Base-by-base conservation (phyloP, 2,888 invertebrate genomes). In the Desoria tigrina region DNA sequence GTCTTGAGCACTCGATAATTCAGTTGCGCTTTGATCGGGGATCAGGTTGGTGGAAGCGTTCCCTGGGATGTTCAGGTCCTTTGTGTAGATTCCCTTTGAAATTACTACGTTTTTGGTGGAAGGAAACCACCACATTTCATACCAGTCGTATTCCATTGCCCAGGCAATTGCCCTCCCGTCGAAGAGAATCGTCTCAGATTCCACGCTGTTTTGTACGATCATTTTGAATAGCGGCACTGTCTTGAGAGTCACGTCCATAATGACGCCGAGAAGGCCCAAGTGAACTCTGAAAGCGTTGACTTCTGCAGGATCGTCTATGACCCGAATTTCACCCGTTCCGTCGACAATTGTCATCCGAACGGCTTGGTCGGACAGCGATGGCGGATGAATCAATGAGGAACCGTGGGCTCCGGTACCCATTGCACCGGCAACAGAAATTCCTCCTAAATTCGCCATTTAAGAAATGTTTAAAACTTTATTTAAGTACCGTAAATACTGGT, bases 361-460 rank as follows among this genome's bases (percentile, higher is more conserved):
- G 11, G 61, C 60, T 60, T 70, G 67, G 54, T 70, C 70, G 1
- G 70, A 66, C 16, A 70, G 53, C 1, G 70, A 60, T 18, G 65
- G 57, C 3, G 66, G 66, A 21, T 70, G 70, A 18, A 60, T 26
- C 1, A 70, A 57, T 2, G 66, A 63, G 1, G 70, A 70, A 9
- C 45, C 45, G n/a, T 45, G 69, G 26, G 66, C 66, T 4, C 70
- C 70, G 7, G 64, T 64, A 1, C 62, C 70, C 18, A 67, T 56
- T 23, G 67, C 65, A 16, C 70, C 70, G n/a, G 63, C 70, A 11
- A 70, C 58, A 7, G 66, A 67, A 14, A 70, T 67, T n/a, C 70
- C 70, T 32, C 67, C 58, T 58, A 28, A 3, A 28, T n/a, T n/a
- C n/a, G n/a, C n/a, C n/a, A n/a, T n/a, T n/a, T n/a, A 7, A 54